phyloP scores from a whole-genome alignment of 1,140 invertebrate genomes.

The Phthorimaea operculella region DNA sequence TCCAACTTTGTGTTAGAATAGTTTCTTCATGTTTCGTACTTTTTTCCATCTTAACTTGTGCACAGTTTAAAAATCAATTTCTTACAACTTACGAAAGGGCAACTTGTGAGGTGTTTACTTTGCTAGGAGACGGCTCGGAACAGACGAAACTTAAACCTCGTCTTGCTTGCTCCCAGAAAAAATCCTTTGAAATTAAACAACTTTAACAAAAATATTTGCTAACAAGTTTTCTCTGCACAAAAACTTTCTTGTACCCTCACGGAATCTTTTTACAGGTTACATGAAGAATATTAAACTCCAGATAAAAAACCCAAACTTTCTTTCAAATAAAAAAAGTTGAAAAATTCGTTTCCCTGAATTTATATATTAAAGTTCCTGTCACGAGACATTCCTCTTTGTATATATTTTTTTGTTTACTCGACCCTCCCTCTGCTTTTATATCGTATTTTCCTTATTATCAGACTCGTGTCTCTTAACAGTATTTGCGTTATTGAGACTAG shows the following conservation, averaged over 20 bases:
- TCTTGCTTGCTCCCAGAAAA: slow-evolving; percentile 23
- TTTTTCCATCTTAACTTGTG: slow-evolving; percentile 46
- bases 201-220: slow-evolving; percentile 41
- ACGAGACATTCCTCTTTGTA: slow-evolving; percentile 13
- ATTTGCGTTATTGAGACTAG: neutral
- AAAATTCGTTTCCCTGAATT: slow-evolving; percentile 15
- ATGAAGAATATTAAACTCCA: slow-evolving; percentile 18
- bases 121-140: slow-evolving; percentile 26
- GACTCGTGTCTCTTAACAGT: neutral
- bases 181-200: slow-evolving; percentile 49
- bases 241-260: slow-evolving; percentile 13
- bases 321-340: slow-evolving; percentile 16
- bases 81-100: slow-evolving; percentile 43
- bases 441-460: neutral
- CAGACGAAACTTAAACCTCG: slow-evolving; percentile 39
- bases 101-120: slow-evolving; percentile 54
- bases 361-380: slow-evolving; percentile 22
- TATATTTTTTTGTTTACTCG: slow-evolving; percentile 16
- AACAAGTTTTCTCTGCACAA: slow-evolving; percentile 28
- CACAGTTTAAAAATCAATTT: slow-evolving; percentile 63
- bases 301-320: slow-evolving; percentile 15
- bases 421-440: neutral
- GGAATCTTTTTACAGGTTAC: slow-evolving; percentile 26
- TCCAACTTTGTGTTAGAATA: slow-evolving; percentile 58
- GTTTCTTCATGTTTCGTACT: slow-evolving; percentile 48